Conservation (phyloP, 2,888 invertebrate genomes). For the Rotaria macrura region DNA sequence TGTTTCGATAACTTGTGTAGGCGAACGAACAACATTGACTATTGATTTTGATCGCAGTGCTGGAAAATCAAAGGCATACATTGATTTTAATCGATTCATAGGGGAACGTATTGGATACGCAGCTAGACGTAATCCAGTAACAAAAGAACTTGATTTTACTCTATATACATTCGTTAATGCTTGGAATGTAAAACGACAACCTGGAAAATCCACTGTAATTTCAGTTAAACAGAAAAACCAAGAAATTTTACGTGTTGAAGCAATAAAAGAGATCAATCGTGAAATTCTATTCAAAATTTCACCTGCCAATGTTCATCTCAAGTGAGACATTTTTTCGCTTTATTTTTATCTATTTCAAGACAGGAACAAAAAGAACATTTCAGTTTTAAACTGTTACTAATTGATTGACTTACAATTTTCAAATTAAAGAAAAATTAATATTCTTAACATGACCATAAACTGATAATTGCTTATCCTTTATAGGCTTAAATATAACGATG, state of each 20-base stretch:
- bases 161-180: neutral
- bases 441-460: neutral
- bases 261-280: neutral
- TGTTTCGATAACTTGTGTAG: neutral
- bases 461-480: neutral
- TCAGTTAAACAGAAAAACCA: neutral
- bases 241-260: neutral
- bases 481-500: neutral
- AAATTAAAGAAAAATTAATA: too few species aligned
- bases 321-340: too few species aligned
- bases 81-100: neutral
- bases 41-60: neutral
- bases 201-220: neutral
- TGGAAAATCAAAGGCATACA: neutral
- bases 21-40: neutral
- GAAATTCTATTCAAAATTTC: neutral
- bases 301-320: neutral
- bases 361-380: too few species aligned
- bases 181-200: neutral
- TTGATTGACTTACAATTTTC: neutral
- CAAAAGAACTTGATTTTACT: neutral
- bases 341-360: too few species aligned
- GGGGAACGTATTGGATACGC: neutral
- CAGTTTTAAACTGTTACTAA: too few species aligned
- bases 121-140: neutral